Percentiles rank a stretch among this genome's conserved stretches.
phyloP scores from a whole-genome alignment of 2,888 invertebrate genomes.

The Timema podura region DNA sequence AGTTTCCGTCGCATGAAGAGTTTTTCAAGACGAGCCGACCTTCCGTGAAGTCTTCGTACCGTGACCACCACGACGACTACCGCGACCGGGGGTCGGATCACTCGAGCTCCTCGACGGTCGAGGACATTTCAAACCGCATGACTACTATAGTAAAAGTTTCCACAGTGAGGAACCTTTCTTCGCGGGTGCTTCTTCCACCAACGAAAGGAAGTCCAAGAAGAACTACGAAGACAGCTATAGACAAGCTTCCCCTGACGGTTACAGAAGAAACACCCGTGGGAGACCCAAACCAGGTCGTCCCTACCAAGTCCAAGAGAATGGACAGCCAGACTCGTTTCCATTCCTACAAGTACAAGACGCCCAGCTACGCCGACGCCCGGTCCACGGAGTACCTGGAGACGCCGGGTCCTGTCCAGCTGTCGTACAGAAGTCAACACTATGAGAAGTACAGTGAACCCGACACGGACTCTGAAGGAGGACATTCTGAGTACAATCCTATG shows the following conservation, averaged over 20 bases:
- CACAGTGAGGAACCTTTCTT: neutral
- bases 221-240: neutral
- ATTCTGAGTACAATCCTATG: neutral
- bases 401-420: neutral
- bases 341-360: neutral
- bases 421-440: too few relatives aligned
- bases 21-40: neutral
- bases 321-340: too few relatives aligned
- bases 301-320: too few relatives aligned
- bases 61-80: neutral
- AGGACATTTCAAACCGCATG: conserved; percentile 9
- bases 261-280: too few relatives aligned
- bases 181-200: neutral
- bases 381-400: neutral
- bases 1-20: neutral
- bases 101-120: neutral
- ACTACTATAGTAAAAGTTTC: conserved; percentile 11
- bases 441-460: neutral
- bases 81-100: neutral
- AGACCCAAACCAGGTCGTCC: too few relatives aligned
- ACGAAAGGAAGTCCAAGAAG: neutral
- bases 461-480: neutral
- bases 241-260: too few relatives aligned
- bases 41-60: neutral
- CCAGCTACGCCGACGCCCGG: neutral